Conservation (phyloP, 2,797 vertebrate genomes). For the Catamblyrhynchus diadema region DNA sequence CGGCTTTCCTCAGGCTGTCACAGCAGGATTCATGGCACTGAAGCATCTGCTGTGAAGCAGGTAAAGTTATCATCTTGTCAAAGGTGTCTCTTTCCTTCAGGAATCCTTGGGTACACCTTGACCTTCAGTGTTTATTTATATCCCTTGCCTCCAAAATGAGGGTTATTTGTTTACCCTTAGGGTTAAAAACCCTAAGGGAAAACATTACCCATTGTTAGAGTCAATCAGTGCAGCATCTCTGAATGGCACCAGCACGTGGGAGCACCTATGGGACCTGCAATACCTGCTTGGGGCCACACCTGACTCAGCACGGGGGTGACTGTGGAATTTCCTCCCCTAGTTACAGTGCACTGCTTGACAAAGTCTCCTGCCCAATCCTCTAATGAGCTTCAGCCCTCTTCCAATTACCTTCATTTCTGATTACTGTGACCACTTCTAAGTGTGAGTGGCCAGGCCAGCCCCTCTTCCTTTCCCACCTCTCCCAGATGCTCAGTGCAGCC, state of each 20-base stretch:
- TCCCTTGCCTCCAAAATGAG: not conserved
- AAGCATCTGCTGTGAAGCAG: not conserved
- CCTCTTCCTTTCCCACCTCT: not conserved
- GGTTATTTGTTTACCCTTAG: not conserved
- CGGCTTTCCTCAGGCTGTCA: not conserved
- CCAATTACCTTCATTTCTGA: not conserved
- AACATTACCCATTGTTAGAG: not conserved
- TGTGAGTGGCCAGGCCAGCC: not conserved
- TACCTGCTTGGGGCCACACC: not conserved
- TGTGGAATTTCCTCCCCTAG: not conserved
- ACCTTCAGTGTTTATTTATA: not conserved
- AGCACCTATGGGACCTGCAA: not conserved
- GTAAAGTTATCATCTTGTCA: not conserved
- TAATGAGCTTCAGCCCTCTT: not conserved
- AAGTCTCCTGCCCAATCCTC: not conserved
- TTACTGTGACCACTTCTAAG: not conserved
- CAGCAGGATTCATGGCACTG: not conserved
- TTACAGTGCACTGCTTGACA: not conserved
- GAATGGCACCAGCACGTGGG: not conserved
- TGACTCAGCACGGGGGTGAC: not conserved
- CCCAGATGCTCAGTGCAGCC: not conserved
- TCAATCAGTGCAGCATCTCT: not conserved
- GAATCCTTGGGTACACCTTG: not conserved
- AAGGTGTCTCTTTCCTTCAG: not conserved
- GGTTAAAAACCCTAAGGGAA: not conserved